Evolutionary conservation across 2,113 vertebrate genomes (phyloP), one percentile per base, ranked within the genome.

Genomic region (Hyperopisus bebe): DNA sequence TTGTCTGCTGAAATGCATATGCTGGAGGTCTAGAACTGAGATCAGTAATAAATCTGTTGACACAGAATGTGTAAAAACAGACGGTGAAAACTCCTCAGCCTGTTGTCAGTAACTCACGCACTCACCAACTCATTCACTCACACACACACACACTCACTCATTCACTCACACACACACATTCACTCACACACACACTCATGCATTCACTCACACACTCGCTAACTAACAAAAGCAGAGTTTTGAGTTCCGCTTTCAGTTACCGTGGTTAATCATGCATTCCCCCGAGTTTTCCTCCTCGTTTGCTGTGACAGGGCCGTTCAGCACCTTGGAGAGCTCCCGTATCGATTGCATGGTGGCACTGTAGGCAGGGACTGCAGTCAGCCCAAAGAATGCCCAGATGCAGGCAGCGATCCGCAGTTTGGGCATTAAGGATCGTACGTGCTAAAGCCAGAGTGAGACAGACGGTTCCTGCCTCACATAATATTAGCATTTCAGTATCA

Each of bases 21-120:
- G 42, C 42, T 46, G 35, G 51, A 88, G 87, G n/a, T 66, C 51
- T 39, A 42, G 39, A 66, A 88, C 87, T 74, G 88, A 88, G 44
- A 88, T 74, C 55, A 88, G n/a, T 35, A 87, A 53, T 27, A 53
- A 87, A 87, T 66, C 87, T 88, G 87, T 62, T 35, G 39, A n/a
- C 19, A 53, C 35, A 8, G 44, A 88, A 88, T 31, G 35, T 62
- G 87, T 27, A 88, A 88, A 88, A 58, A 88, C 51, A 66, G 85
- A 87, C 31, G 31, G 35, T 62, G 51, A 62, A 13, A 44, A 88
- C 31, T 88, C 87, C 39, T 66, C 55, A 8, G 19, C 3, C 10
- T 39, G 19, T 87, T 87, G 44, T 50, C 44, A 31, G n/a, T 87
- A 8, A 31, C 86, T 35, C 39, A 24, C 39, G 1, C 21, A 46